phyloP scores from a whole-genome alignment of 2,888 invertebrate genomes.

The Abscondita cerata region DNA sequence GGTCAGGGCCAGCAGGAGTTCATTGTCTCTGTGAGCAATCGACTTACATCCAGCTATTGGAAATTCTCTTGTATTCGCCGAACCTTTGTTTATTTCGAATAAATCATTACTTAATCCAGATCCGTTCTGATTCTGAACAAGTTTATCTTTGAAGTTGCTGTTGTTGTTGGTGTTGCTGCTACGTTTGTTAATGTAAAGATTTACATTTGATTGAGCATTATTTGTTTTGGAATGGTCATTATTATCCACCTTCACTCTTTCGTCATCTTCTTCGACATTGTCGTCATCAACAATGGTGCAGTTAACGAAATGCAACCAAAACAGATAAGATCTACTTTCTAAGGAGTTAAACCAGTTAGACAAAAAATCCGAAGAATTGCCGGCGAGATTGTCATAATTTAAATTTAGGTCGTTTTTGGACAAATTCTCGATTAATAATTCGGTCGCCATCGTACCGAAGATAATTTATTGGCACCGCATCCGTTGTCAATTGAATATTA shows the following conservation, averaged over 20 bases:
- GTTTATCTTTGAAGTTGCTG: neutral
- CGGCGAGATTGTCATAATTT: slow-evolving; percentile 38
- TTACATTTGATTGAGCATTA: neutral
- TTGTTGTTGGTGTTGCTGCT: neutral
- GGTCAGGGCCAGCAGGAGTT: slow-evolving; percentile 56
- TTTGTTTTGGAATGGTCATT: neutral
- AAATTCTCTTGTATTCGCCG: slow-evolving; percentile 30
- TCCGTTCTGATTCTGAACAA: slow-evolving; percentile 10
- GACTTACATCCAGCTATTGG: slow-evolving; percentile 52
- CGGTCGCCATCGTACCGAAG: slow-evolving; percentile 41
- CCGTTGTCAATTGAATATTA: neutral
- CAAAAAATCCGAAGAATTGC: slow-evolving; percentile 43
- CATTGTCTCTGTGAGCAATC: slow-evolving; percentile 58
- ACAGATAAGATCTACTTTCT: slow-evolving; percentile 53
- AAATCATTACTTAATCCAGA: slow-evolving; percentile 15
- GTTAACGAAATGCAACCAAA: slow-evolving; percentile 53
- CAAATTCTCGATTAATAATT: slow-evolving; percentile 42
- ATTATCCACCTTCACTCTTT: neutral
- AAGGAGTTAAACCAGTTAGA: slow-evolving; percentile 55
- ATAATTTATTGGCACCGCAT: neutral
- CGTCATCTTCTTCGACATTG: slow-evolving; percentile 21
- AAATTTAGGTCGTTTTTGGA: slow-evolving; percentile 35
- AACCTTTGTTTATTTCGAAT: slow-evolving; percentile 14
- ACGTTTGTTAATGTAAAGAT: neutral
- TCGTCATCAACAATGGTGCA: slow-evolving; percentile 29